Evolutionary conservation across 1,140 invertebrate genomes (phyloP), one percentile per base, ranked within the genome.

Genomic region (Drosophila bocqueti): DNA sequence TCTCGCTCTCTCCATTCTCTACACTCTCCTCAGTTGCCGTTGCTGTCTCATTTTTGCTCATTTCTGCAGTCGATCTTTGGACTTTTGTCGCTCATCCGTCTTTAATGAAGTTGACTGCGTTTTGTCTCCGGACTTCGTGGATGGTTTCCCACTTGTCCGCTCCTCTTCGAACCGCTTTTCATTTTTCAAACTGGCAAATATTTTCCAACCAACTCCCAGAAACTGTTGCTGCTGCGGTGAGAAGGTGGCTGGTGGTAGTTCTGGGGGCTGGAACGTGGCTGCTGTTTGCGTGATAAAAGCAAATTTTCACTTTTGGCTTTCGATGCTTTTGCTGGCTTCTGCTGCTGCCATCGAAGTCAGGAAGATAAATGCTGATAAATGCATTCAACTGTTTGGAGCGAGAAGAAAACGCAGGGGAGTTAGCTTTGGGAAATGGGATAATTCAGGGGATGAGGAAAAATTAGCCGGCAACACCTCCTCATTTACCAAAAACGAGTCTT

Each of bases 231-330:
- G 55, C 40, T 43, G 49, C 59, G 63, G 55, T 31, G n/a, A 34
- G 18, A 1, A 13, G n/a, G 45, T 29, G 29, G 49, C 18, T 31
- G 0, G 26, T 26, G 26, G 4, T 26, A 18, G 49, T 50, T 50
- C 47, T 10, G 18, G 13, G 10, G 47, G 24, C 8, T 7, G 42
- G 38, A 36, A 31, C 29, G 36, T 54, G 67, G 58, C 74, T 83
- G 76, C 81, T 80, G 63, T 47, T 84, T 86, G 83, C 83, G 83
- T 87, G 83, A 87, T 85, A 85, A 83, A 82, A 83, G 79, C 79
- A 83, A 86, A 85, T 85, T 85, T 85, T 67, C 64, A 69, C 63
- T 76, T 83, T 55, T 73, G 52, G 58, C 63, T 81, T 47, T 49
- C 55, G 54, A 65, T 71, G 67, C 38, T 43, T 52, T 34, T 46